Percentiles rank a stretch among this genome's conserved stretches.
These are phyloP conservation scores for Oreortyx pictus DNA, from an alignment of 2,797 vertebrate species.

Conservation along the genomic window DNA sequence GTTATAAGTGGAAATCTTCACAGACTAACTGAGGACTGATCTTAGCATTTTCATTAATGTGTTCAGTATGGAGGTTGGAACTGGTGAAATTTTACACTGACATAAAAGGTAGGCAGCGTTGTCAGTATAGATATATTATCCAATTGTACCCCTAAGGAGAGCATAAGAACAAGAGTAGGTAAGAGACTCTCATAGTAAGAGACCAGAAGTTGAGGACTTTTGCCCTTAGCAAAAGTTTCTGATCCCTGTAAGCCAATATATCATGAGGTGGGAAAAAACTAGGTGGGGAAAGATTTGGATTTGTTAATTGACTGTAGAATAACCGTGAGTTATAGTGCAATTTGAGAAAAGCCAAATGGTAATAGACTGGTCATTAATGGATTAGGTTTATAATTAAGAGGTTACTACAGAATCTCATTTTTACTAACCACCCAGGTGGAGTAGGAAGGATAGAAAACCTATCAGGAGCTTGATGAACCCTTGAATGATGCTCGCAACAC, in stretches of 20 bases:
- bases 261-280: neutral
- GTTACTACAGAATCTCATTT: neutral
- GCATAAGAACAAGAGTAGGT: neutral
- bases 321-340: neutral
- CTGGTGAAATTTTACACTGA: conserved; percentile 26
- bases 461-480: neutral
- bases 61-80: conserved; percentile 24
- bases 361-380: neutral
- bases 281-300: neutral
- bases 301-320: neutral
- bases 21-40: neutral
- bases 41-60: conserved; percentile 27
- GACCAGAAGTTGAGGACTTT: neutral
- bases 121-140: neutral
- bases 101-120: neutral
- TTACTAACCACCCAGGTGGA: neutral
- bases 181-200: neutral
- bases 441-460: neutral
- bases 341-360: neutral
- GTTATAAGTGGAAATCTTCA: conserved; percentile 20
- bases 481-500: neutral
- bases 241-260: neutral
- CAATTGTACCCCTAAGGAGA: neutral
- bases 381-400: conserved; percentile 17
- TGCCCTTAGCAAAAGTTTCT: neutral